Evolutionary conservation across 2,888 invertebrate genomes (phyloP), one percentile per base, ranked within the genome.

Genomic region (Neelides folsomi): DNA sequence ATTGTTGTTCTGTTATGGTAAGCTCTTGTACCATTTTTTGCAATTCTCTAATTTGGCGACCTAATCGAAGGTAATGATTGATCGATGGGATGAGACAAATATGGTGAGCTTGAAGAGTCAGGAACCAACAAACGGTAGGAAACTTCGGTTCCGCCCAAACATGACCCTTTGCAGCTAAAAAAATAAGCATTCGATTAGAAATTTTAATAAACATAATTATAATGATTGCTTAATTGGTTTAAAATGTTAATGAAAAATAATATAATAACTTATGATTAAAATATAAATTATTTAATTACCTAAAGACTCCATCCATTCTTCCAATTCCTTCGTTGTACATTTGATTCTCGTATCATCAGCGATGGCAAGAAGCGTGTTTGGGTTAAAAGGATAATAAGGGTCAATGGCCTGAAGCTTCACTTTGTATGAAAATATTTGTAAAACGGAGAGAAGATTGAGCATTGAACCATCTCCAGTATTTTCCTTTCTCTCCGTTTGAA

Each of bases 91-190:
- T 76, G 50, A 95, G 78, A 8, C 90, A 84, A 53, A 95, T 77
- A 69, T 95, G 94, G 71, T 94, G 92, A 71, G 87, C 86, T 71
- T 93, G 89, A 39, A 95, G 75, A 0, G 95, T 93, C 44, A 97
- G 75, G 73, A 93, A 95, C 88, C 95, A 97, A 69, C 95, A 97
- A 64, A 92, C 87, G 0, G 95, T 94, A 58, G 89, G 86, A 72
- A 98, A 98, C 67, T 90, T 94, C 2, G 85, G 79, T 49, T 84
- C 82, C 9, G 79, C 77, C 81, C 83, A 84, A 45, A 75, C 73
- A 68, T 80, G 78, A 27, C 68, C 71, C 18, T 49, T 49, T 9
- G 38, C 53, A 37, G 42, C 58, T 59, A 37, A 27, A 8, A 39
- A 39, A n/a, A 13, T 13, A 15, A 39, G 39, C 9, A 36, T 36